Percentiles rank a stretch among this genome's conserved stretches.
Conservation (phyloP, 2,888 invertebrate species). For the Hedychridium roseum region DNA sequence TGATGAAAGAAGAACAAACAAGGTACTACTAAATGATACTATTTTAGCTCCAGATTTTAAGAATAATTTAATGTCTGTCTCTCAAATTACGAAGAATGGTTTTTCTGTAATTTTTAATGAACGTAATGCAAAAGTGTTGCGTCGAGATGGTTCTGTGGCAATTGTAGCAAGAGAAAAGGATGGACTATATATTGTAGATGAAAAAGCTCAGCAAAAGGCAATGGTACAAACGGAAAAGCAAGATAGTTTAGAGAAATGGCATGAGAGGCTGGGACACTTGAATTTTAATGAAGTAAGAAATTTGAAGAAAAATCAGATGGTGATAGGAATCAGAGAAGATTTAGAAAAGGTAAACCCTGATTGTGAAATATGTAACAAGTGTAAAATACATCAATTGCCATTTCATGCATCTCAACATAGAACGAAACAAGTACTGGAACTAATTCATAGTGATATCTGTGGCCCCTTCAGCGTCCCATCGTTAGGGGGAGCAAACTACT, state of each 20-base stretch:
- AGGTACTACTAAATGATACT: constrained; percentile 3
- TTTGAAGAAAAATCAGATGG: too few relatives aligned
- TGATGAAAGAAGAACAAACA: background rate
- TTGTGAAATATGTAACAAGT: background rate
- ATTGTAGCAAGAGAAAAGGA: constrained; percentile 11
- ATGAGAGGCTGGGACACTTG: background rate
- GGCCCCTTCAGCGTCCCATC: background rate
- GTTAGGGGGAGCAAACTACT: background rate
- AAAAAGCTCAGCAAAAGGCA: too few relatives aligned
- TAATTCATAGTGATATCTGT: background rate
- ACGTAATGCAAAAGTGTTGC: constrained; percentile 22
- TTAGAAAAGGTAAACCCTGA: too few relatives aligned
- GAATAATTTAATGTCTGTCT: constrained; percentile 39
- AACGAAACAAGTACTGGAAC: background rate
- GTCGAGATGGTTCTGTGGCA: constrained; percentile 14
- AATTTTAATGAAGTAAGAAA: too few relatives aligned
- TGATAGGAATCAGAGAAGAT: background rate
- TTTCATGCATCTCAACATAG: background rate
- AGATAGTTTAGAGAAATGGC: background rate
- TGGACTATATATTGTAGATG: constrained; percentile 3
- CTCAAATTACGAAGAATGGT: constrained; percentile 31
- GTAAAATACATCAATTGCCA: background rate
- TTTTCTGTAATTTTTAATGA: constrained; percentile 28
- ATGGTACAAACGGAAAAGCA: background rate
- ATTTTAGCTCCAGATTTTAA: constrained; percentile 28